Evolutionary conservation across 2,797 vertebrate genomes (phyloP), one percentile per base, ranked within the genome.

Genomic region (Catamblyrhynchus diadema): DNA sequence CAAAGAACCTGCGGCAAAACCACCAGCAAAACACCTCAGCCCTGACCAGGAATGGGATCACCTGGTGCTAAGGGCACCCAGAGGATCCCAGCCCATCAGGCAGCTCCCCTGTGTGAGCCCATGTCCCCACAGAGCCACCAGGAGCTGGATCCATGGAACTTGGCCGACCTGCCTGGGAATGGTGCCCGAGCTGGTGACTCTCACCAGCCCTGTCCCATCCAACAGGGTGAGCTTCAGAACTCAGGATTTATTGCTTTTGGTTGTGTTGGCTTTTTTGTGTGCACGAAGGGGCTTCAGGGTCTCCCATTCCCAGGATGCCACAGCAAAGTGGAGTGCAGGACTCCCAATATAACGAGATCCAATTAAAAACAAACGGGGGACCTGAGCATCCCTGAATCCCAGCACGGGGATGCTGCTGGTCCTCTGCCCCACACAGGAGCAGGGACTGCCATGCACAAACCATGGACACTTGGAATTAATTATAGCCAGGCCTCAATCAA

Each of bases 131-230:
- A 0, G 75, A n/a, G 19, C 45, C 62, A 22, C 50, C 14, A 4
- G 0, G 0, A 84, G 50, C 44, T 0, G 0, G 37, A 28, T 47
- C 13, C 3, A 22, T 33, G 42, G 79, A 17, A 33, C 9, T 1
- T 80, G 88, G 60, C 35, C 0, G 0, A 21, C 1, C 0, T 1
- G 51, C 32, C 73, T 15, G 60, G 89, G 77, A 87, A 35, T 19
- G 0, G 1, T 6, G 9, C 61, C 64, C 1, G 0, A 59, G 78
- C 25, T 0, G 0, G 17, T 0, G 1, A 3, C 70, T 80, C n/a
- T 4, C 0, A 0, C 70, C 94, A 81, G n/a, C 80, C 65, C 86
- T 10, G 16, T 18, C 61, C 86, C 25, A 2, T 12, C 12, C 35
- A 1, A 15, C 6, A 5, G 67, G 75, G 48, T 3, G 32, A 90